Base-by-base conservation (phyloP, 2,888 invertebrate genomes). In the Spicauda simplicius region DNA sequence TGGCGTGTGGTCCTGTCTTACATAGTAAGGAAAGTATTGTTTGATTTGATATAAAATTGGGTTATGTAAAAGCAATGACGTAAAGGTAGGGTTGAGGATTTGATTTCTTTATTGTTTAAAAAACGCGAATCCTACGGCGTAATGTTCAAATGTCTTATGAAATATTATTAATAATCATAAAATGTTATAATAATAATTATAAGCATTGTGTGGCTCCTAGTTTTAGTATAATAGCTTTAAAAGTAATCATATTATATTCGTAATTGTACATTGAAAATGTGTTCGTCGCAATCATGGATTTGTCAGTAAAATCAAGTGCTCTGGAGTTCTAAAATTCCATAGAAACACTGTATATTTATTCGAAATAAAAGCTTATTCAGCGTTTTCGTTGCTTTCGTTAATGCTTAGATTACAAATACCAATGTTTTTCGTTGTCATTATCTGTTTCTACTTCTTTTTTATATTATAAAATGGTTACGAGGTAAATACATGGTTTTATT, bases 221-320 rank as follows among this genome's bases (percentile, higher is more conserved):
- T 18, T 45, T 6, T 48, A 63, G 30, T 30, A 55, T 45, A 48
- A 63, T 63, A 63, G 63, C 63, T 63, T 63, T 63, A 63, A 62
- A 53, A 30, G 41, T 58, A 41, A 58, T 58, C 58, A 59, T 59
- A 59, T 25, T 30, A 50, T 58, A 50, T 50, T 50, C 55, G 41
- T 55, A 63, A 48, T 63, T 60, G 30, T 45, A 64, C 45, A 64
- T 56, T 64, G 8, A 64, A 55, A 48, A 56, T 63, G 63, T 56
- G 63, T 25, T 62, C 56, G 37, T 41, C 20, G 56, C 18, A 56
- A 65, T 55, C 25, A 10, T 62, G 48, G 61, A 64, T 18, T 33
- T 56, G 45, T 50, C 50, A 11, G 60, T 52, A 19, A 60, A 19
- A 52, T 18, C 11, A 50, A n/a, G 30, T 50, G 16, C n/a, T 20